Evolutionary conservation across 2,888 invertebrate species (phyloP).

Genomic region (Volucella zonaria): DNA sequence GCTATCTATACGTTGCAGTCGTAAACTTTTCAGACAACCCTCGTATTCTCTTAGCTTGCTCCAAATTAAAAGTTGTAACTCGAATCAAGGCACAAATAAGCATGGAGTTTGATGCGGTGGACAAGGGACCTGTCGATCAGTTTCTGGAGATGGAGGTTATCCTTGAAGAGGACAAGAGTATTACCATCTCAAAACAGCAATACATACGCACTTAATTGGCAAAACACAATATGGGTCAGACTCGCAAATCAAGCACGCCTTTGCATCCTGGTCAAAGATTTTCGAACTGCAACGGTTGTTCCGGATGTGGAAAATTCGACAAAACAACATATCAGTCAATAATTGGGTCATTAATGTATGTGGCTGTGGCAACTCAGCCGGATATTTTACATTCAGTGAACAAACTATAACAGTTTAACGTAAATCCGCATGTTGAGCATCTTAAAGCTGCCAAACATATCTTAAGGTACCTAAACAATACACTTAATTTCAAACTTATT

Average conservation of each 20-base stretch:
- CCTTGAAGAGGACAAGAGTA: too few species aligned
- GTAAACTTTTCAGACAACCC: too few species aligned
- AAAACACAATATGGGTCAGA: too few species aligned
- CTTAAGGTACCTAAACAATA: neutral
- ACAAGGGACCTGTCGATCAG: too few species aligned
- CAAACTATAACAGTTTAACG: constrained; percentile 45
- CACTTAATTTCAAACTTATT: constrained; percentile 42
- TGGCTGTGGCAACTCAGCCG: constrained; percentile 45
- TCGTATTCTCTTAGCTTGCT: too few species aligned
- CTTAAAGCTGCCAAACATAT: constrained; percentile 13
- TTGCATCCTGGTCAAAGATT: constrained; percentile 21
- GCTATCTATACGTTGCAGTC: too few species aligned
- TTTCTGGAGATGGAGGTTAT: too few species aligned
- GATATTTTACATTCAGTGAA: constrained; percentile 53
- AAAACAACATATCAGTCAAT: constrained; percentile 48
- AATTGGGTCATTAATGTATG: constrained; percentile 54
- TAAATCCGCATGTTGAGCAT: constrained; percentile 52
- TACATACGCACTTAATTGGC: too few species aligned
- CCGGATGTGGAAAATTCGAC: constrained; percentile 26
- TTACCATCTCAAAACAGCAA: neutral
- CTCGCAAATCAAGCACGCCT: too few species aligned
- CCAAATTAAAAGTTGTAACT: too few species aligned
- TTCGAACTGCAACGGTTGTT: constrained; percentile 19
- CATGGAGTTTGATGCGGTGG: too few species aligned
- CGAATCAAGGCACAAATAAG: too few species aligned